Evolutionary conservation across 2,113 vertebrate species (phyloP).

Genomic region (human (Homo sapiens)): DNA sequence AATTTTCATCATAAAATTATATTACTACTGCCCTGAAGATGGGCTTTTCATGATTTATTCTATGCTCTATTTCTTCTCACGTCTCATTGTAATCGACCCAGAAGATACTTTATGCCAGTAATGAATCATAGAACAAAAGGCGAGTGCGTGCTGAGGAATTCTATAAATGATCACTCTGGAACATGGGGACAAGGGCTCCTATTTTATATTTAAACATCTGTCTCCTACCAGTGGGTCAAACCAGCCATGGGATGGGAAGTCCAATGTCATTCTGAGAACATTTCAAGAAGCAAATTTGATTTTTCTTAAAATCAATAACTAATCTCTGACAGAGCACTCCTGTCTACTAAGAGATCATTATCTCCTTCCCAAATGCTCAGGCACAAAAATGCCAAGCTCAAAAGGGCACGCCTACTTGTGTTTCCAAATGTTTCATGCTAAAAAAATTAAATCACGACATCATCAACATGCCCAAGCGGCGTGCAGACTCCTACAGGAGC

Average conservation of each 20-base stretch:
- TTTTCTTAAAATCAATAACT: slow-evolving; percentile 77
- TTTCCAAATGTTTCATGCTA: background rate
- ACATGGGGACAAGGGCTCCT: background rate
- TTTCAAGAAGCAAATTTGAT: slow-evolving; percentile 71
- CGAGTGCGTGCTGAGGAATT: background rate
- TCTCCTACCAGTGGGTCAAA: background rate
- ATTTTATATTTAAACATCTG: background rate
- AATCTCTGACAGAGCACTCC: slow-evolving; percentile 58
- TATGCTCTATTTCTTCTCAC: background rate
- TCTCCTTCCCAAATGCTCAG: slow-evolving; percentile 61
- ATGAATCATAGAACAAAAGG: slow-evolving; percentile 63
- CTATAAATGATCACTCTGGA: background rate
- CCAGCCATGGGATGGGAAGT: background rate
- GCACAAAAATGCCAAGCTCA: background rate
- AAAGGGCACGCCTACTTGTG: background rate
- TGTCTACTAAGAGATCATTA: slow-evolving; percentile 63
- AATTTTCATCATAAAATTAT: background rate
- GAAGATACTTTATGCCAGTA: slow-evolving; percentile 49
- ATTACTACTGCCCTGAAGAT: background rate
- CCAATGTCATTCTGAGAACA: background rate
- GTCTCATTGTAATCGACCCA: background rate
- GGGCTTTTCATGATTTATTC: background rate
- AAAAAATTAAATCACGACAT: background rate
- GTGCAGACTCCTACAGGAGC: background rate
- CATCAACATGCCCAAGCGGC: background rate